Evolutionary conservation across 2,797 vertebrate genomes (phyloP), one percentile per base, ranked within the genome.

Genomic region (Phoeniculus purpureus): DNA sequence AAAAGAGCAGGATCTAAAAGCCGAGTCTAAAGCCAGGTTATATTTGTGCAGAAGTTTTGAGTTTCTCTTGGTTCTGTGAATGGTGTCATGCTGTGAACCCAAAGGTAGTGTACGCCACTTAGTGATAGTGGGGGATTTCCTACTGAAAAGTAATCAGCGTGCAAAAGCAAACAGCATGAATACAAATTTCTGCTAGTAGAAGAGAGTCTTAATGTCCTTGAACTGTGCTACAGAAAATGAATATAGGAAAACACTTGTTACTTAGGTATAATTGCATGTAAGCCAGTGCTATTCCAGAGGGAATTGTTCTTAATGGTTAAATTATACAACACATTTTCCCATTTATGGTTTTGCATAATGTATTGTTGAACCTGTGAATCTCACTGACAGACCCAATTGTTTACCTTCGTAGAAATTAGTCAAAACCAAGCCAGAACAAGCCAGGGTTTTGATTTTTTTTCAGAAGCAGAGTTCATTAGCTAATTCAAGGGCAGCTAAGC

Each of bases 401-500:
- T 89, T 90, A 68, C 81, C 51, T 90, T 61, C n/a, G 45, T 55
- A 66, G 77, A 76, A 81, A 81, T 62, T 51, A 37, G 60, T 65
- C 14, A 31, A 85, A 94, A 74, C 17, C 61, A 68, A 87, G 82
- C 21, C 72, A 74, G 74, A 91, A 62, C 81, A 76, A 70, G 58
- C 12, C 2, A 2, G 18, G 70, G 43, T 43, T 43, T 43, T n/a
- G n/a, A 47, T n/a, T 21, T 47, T 78, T 92, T 92, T 92, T 83
- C 66, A 77, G 76, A 59, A 87, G 66, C 37, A 22, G 29, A 47
- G 59, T 87, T 79, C 34, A 50, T 43, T 84, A 55, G 55, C 26
- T 77, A 86, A 85, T 90, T 82, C 89, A 94, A 94, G 86, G 84
- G 54, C 93, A 85, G 32, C 58, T 80, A 12, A 92, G 74, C 23